Evolutionary conservation across 1,140 invertebrate genomes (phyloP), one percentile per base, ranked within the genome.

Genomic region (Holotrichia oblita): DNA sequence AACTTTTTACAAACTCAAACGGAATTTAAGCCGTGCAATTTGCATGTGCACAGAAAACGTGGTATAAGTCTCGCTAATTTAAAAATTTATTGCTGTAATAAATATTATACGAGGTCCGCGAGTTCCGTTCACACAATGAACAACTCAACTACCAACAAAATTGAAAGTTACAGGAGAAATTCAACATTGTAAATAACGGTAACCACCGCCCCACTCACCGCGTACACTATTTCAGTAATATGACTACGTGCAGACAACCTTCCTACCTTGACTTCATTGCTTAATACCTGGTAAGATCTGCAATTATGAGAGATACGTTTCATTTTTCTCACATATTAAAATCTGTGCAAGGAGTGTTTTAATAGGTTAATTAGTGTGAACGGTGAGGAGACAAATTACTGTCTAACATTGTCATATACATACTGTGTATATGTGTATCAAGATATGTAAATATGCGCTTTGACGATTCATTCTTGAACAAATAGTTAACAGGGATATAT

Each of bases 201-300:
- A 64, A 20, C 61, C 61, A n/a, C 44, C 44, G 44, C 44, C 44
- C n/a, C n/a, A 64, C 9, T 64, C 61, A 20, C 17, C 22, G 17
- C 17, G 6, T 64, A 9, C 10, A 17, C 61, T 48, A 64, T 17
- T 24, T 27, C 6, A 22, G 7, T 20, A 9, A 17, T 27, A 9
- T 12, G 12, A 20, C 61, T 22, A 27, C 61, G 61, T 64, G 61
- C 24, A 64, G 61, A 64, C 61, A 27, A 20, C 20, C 61, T 27
- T 64, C 61, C 61, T 73, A 73, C 72, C 72, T 73, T 73, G 72
- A 73, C 72, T 73, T 73, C 72, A 27, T 17, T 73, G 24, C 40
- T 73, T 73, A 73, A 73, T 73, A 40, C 24, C n/a, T 20, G 12
- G 14, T 27, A 48, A 48, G 44, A 48, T 48, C 44, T 48, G 44